Evolutionary conservation across 1,140 invertebrate genomes (phyloP).

Genomic region (Drosophila baimaii): DNA sequence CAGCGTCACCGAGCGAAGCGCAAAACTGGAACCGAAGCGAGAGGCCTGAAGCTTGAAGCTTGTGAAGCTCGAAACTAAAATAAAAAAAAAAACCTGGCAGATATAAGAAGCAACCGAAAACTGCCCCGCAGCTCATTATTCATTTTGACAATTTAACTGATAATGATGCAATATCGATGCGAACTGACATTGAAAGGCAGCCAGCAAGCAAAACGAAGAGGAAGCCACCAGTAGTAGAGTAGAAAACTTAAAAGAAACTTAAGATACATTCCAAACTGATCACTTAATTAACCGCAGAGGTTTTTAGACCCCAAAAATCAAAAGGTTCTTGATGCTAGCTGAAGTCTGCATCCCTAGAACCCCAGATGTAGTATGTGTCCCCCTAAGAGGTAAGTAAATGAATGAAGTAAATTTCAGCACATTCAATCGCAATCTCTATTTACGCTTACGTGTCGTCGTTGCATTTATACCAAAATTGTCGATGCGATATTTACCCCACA

Average conservation of each 20-base stretch:
- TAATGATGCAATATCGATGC: slow-evolving; percentile 80
- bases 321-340: too few relatives aligned
- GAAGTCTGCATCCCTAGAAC: too few relatives aligned
- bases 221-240: slow-evolving; percentile 37
- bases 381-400: too few relatives aligned
- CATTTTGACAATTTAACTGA: slow-evolving; percentile 83
- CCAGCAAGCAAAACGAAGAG: slow-evolving; percentile 37
- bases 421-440: slow-evolving; percentile 25
- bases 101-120: slow-evolving; percentile 27
- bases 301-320: slow-evolving; percentile 25
- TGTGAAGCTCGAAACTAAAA: too few relatives aligned
- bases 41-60: slow-evolving; percentile 13
- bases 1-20: slow-evolving; percentile 63
- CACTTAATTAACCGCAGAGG: not conserved
- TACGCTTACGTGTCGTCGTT: slow-evolving; percentile 7
- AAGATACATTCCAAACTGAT: not conserved
- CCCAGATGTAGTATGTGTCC: too few relatives aligned
- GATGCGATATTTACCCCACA: slow-evolving; percentile 85
- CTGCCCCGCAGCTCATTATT: slow-evolving; percentile 72
- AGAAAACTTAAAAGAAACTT: slow-evolving; percentile 27
- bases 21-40: slow-evolving; percentile 53
- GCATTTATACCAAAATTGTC: slow-evolving; percentile 78
- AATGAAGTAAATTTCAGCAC: too few relatives aligned
- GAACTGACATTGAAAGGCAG: slow-evolving; percentile 74
- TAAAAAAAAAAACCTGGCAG: slow-evolving; percentile 29